Conservation (phyloP, 2,888 invertebrate genomes). For the Dermolepida albohirtum region DNA sequence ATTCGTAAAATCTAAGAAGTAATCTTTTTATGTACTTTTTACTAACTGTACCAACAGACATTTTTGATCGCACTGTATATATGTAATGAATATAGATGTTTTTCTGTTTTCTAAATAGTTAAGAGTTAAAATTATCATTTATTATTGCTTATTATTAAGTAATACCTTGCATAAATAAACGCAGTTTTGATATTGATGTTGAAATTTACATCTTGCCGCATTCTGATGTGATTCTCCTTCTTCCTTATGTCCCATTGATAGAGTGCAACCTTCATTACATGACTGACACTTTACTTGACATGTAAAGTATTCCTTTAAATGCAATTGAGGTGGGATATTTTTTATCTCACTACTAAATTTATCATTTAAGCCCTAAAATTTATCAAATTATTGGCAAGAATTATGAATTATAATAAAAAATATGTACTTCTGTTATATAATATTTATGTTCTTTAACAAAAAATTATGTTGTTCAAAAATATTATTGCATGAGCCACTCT, state of each 20-base stretch:
- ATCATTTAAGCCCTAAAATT: slow-evolving; percentile 73
- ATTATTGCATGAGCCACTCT: neutral
- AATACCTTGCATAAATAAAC: slow-evolving; percentile 72
- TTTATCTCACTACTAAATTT: slow-evolving; percentile 79
- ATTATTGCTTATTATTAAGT: too few species aligned
- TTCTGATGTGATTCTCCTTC: slow-evolving; percentile 72
- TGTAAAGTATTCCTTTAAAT: slow-evolving; percentile 84
- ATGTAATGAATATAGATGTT: too few species aligned
- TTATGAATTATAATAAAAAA: neutral
- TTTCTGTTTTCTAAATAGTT: too few species aligned
- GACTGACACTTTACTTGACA: slow-evolving; percentile 79
- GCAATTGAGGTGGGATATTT: slow-evolving; percentile 72
- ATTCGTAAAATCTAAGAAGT: too few species aligned
- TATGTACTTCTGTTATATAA: neutral
- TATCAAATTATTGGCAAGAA: slow-evolving; percentile 23
- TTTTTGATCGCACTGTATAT: too few species aligned
- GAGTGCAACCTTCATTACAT: slow-evolving; percentile 73
- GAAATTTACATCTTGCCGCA: slow-evolving; percentile 70
- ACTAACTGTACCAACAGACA: too few species aligned
- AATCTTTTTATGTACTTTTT: too few species aligned
- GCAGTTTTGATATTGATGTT: slow-evolving; percentile 80
- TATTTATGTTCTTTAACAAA: slow-evolving; percentile 1
- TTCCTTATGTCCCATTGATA: slow-evolving; percentile 75
- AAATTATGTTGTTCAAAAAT: neutral
- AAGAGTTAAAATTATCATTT: too few species aligned